Evolutionary conservation across 2,113 vertebrate genomes (phyloP).

Genomic region (Macaca mulatta): DNA sequence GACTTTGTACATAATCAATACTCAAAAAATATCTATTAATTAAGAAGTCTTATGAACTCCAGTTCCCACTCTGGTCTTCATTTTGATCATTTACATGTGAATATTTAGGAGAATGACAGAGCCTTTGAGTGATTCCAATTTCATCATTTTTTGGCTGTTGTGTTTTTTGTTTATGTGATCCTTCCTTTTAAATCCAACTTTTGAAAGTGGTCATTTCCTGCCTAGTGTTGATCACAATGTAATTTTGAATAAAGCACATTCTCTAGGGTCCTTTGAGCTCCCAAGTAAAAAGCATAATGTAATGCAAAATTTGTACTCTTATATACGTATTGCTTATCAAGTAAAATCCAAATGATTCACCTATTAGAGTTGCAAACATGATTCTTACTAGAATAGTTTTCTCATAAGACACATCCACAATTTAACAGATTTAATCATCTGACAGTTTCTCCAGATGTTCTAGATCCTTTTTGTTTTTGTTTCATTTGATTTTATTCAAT

Average conservation of each 20-base stretch:
- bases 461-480: background rate
- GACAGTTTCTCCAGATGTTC: background rate
- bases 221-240: background rate
- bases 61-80: background rate
- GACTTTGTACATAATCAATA: background rate
- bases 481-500: conserved; percentile 19
- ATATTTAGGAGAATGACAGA: background rate
- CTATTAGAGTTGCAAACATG: background rate
- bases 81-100: background rate
- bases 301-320: background rate
- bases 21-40: background rate
- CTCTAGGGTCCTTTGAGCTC: background rate
- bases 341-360: background rate
- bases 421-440: background rate
- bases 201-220: background rate
- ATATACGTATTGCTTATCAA: background rate
- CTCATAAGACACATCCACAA: background rate
- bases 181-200: background rate
- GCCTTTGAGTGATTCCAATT: background rate
- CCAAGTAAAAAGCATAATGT: background rate
- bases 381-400: background rate
- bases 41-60: background rate
- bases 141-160: background rate
- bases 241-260: conserved; percentile 9
- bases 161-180: background rate